Evolutionary conservation across 2,888 invertebrate genomes (phyloP), one percentile per base, ranked within the genome.

Genomic region (Opisthograptis luteolata): DNA sequence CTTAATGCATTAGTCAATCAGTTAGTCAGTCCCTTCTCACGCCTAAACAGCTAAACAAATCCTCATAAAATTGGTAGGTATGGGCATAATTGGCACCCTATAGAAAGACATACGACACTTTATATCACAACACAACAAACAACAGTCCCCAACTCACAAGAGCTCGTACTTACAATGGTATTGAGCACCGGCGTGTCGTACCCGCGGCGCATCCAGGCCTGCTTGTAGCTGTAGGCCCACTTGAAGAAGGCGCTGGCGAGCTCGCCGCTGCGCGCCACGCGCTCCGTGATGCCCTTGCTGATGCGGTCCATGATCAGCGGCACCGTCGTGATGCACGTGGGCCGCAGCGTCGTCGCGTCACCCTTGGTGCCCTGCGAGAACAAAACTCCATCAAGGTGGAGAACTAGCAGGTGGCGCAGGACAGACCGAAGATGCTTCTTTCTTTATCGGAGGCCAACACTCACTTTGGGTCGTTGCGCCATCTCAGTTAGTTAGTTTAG

Each of bases 231-330:
- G 82, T 98, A 98, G 0, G 98, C 97, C 91, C 98, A 98, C 79
- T 96, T 94, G 92, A 99, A 99, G 60, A 99, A 88, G 0, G 96
- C 95, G 78, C 95, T 94, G 47, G 95, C 94, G 52, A 98, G 91
- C 31, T 92, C 91, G 6, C 97, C 95, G 45, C 96, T 95, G 66
- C 95, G 95, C 39, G 94, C 93, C 41, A 99, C 96, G 81, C 97
- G 98, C 74, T 99, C 98, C 76, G 97, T 97, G 55, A 99, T 97
- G 64, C 96, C 97, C 87, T 99, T 99, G 75, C 98, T 98, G 76
- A 99, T 97, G 70, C 99, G 95, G 87, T 99, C 99, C 92, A 99
- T 94, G 67, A 99, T 98, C 41, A 99, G 92, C 51, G 99, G 99
- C 31, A 99, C 99, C 36, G 98, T 95, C 2, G 98, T 98, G 92